These are phyloP conservation scores for Steinernema hermaphroditum DNA, from an alignment of 2,888 invertebrate genomes.

Conservation along the genomic window DNA sequence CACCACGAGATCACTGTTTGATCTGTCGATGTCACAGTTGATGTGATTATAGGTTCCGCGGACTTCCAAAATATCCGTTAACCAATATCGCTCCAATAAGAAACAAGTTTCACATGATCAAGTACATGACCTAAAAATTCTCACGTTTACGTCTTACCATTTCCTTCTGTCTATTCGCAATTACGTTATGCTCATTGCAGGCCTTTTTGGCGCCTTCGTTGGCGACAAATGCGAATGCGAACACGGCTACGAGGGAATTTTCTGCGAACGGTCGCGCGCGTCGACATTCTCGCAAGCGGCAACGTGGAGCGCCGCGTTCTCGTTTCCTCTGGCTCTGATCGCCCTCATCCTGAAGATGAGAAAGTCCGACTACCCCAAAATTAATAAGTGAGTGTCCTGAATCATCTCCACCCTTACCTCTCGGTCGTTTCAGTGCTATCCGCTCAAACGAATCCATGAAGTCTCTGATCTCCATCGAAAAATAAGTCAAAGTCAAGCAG, in stretches of 20 bases:
- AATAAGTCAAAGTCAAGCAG: not conserved
- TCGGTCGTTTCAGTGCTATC: not conserved
- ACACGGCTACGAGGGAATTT: not conserved
- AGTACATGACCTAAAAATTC: no score
- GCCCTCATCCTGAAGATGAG: not conserved
- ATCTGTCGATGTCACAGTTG: no score
- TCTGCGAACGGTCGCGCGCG: not conserved
- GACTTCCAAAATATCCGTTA: no score
- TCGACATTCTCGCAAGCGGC: not conserved
- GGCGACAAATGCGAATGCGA: not conserved
- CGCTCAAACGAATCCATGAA: not conserved
- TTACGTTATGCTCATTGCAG: not conserved
- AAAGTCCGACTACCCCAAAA: not conserved
- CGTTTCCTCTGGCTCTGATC: not conserved
- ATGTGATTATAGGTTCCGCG: no score
- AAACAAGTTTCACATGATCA: no score
- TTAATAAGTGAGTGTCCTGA: not conserved
- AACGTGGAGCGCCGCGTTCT: conserved; percentile 12
- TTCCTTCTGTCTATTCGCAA: no score
- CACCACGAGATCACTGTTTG: conserved; percentile 36
- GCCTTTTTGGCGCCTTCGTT: not conserved
- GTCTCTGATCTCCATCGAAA: conserved; percentile 1
- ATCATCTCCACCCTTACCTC: not conserved
- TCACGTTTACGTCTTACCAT: no score
- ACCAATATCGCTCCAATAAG: no score